phyloP scores from a whole-genome alignment of 2,888 invertebrate species.

The Philonicus albiceps region DNA sequence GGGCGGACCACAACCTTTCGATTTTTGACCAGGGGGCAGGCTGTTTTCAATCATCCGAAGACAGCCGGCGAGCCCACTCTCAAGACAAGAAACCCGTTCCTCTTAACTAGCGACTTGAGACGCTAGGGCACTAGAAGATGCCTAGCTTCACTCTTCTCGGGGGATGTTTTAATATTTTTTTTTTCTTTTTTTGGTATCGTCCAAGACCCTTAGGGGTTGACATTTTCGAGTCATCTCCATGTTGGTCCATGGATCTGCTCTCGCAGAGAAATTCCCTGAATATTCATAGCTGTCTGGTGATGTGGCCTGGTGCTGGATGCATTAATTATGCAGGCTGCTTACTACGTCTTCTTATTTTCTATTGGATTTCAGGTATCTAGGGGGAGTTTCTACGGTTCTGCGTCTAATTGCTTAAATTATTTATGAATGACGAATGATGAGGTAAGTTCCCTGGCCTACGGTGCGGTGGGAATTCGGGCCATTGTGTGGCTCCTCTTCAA shows the following conservation, averaged over 20 bases:
- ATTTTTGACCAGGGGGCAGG: background rate
- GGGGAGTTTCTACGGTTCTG: slow-evolving; percentile 26
- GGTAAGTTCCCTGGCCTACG: slow-evolving; percentile 27
- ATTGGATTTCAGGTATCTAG: slow-evolving; percentile 31
- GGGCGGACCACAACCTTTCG: background rate
- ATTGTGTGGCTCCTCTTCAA: slow-evolving; percentile 15
- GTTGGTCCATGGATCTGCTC: background rate
- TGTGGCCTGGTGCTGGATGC: slow-evolving; percentile 1
- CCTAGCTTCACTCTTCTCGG: background rate
- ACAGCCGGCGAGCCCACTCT: background rate
- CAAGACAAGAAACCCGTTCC: background rate
- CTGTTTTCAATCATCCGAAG: background rate
- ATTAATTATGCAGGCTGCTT: slow-evolving; percentile 26
- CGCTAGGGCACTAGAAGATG: background rate
- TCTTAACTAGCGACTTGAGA: background rate
- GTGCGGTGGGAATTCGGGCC: slow-evolving; percentile 7
- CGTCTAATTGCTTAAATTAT: slow-evolving; percentile 47
- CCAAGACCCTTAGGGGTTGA: background rate
- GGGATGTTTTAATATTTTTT: background rate
- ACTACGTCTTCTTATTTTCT: slow-evolving; percentile 28
- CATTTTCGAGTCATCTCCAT: slow-evolving; percentile 5
- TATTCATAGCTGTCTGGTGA: slow-evolving; percentile 29
- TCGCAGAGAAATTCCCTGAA: background rate
- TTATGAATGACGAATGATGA: slow-evolving; percentile 47
- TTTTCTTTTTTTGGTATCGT: background rate